Conservation (phyloP, 2,113 vertebrate species). For the Xerus inauris region DNA sequence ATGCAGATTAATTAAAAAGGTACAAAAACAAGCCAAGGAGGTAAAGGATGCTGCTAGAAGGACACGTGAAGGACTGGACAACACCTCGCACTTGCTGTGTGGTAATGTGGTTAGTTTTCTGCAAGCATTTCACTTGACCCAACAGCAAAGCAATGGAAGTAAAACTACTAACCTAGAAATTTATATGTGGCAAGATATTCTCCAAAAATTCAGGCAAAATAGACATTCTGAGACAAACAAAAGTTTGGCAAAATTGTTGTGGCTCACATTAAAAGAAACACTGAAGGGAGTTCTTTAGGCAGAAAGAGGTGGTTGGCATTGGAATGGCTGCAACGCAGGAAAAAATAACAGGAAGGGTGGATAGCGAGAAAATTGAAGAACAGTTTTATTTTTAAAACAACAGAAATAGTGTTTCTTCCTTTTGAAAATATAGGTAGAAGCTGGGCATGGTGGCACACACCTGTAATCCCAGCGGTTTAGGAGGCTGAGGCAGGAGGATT, state of each 20-base stretch:
- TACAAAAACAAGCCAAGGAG: background rate
- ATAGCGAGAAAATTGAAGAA: background rate
- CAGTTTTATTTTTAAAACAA: background rate
- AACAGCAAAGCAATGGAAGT: background rate
- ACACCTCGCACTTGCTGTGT: background rate
- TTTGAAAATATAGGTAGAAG: background rate
- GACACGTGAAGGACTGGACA: no score
- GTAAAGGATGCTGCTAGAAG: background rate
- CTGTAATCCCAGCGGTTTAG: no score
- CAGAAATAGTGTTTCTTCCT: background rate
- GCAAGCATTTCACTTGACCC: background rate
- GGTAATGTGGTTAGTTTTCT: background rate
- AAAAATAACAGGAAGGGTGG: background rate
- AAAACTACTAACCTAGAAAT: background rate
- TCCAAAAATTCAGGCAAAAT: background rate
- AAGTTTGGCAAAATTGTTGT: background rate
- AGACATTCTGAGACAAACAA: background rate
- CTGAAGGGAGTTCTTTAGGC: background rate
- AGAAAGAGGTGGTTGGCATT: background rate
- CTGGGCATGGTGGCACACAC: no score
- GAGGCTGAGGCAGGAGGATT: no score
- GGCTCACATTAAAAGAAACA: background rate
- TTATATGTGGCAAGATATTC: background rate
- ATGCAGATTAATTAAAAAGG: background rate
- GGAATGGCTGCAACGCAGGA: background rate